Conservation (phyloP, 2,888 invertebrate genomes). For the Gibbula magus region DNA sequence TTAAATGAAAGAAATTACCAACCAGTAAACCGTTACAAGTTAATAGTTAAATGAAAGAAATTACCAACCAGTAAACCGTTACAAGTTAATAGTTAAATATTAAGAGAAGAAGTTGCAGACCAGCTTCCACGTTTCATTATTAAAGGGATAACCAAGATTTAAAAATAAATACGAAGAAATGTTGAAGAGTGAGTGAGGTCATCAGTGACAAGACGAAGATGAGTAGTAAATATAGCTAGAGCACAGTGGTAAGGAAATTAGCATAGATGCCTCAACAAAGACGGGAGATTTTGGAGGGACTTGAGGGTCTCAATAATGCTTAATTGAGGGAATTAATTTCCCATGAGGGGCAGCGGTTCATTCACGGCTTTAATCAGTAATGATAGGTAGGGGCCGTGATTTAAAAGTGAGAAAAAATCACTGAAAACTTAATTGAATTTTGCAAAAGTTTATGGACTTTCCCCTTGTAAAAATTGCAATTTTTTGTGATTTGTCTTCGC, state of each 20-base stretch:
- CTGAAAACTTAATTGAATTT: conserved; percentile 19
- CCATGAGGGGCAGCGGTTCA: background rate
- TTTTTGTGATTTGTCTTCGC: background rate
- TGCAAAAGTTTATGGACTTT: conserved; percentile 5
- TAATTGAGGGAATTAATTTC: conserved; percentile 16
- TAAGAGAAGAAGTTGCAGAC: too few species aligned
- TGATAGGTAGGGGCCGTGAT: conserved; percentile 10
- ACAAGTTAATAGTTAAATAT: too few species aligned
- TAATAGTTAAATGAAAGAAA: too few species aligned
- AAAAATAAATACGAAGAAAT: too few species aligned
- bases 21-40: too few species aligned
- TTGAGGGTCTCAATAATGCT: background rate
- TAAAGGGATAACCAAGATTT: too few species aligned
- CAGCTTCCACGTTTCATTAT: too few species aligned
- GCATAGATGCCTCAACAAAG: background rate
- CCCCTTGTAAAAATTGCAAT: background rate
- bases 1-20: too few species aligned
- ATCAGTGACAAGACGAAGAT: too few species aligned
- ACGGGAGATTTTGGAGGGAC: background rate
- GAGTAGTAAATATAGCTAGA: too few species aligned
- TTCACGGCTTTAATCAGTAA: background rate
- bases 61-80: too few species aligned
- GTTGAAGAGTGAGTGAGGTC: too few species aligned
- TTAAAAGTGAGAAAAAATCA: background rate
- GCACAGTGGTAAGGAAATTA: background rate